Evolutionary conservation across 2,113 vertebrate species (phyloP), one percentile per base, ranked within the genome.

Genomic region (Cercopithecus mona): DNA sequence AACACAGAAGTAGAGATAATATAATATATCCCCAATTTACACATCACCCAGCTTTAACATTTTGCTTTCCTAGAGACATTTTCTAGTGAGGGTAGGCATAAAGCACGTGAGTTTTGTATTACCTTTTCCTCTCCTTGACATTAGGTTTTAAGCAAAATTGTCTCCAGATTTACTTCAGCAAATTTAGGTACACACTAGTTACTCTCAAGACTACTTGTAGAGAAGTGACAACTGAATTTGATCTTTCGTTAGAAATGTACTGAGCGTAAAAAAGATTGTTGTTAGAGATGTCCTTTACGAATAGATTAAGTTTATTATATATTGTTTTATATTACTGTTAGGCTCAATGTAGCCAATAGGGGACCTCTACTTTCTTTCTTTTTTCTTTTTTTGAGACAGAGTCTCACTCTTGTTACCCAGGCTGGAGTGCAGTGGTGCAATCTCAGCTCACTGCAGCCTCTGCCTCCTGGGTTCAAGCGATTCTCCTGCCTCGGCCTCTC

Each of bases 81-180:
- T 93, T 94, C 75, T 94, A 57, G 52, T 83, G 75, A 86, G 20
- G 48, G 81, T 82, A 38, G 38, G 52, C 32, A 64, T 90, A 82
- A 94, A 90, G 48, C 32, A 35, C 16, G 87, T 82, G 32, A 1
- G 45, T 92, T 92, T 86, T 92, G 9, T 86, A 78, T 92, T 48
- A 48, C 35, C 18, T 59, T 92, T 89, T 86, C 32, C 22, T 52
- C n/a, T 6, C 73, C 64, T 57, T 93, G 35, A 35, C 70, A 45
- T 72, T 93, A 72, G 73, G 14, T 92, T 96, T 70, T 73, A 94
- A 82, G 80, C 66, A 90, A 68, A 72, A 32, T 86, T 95, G 89
- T 86, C 17, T 82, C 80, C 59, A 84, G 32, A 40, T 84, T 90
- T 96, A 76, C 68, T 6, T 6, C 76, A 45, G 86, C 50, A 90